Evolutionary conservation across 2,888 invertebrate genomes (phyloP), one percentile per base, ranked within the genome.

Genomic region (Eupithecia inturbata): DNA sequence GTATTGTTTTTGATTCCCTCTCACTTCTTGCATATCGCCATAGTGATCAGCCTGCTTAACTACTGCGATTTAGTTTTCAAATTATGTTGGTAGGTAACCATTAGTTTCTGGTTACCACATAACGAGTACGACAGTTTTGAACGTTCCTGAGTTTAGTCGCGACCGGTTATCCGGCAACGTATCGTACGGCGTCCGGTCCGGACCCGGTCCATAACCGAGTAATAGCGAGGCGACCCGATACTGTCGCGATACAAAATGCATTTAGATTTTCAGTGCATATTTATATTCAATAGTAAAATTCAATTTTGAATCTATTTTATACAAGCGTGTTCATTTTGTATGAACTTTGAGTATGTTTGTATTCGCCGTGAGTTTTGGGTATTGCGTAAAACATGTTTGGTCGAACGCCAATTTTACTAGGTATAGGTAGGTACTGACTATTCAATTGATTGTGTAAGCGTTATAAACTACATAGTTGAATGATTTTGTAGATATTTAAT

Each of bases 131-230:
- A 12, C n/a, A 12, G 53, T 53, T 53, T 22, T 28, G 31, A 9
- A 31, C 4, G 31, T 31, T 5, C 3, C 31, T 19, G 31, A 62
- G 31, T 31, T 4, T 33, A 33, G 12, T n/a, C 36, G 36, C n/a
- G 36, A 31, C 63, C 63, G 36, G 63, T 12, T 33, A n/a, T 64
- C 63, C 63, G 63, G 63, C 36, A 33, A 33, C 36, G 22, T 36
- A 64, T n/a, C 63, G 36, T 22, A 64, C 36, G 63, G n/a, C 36
- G 36, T 64, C 63, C 63, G 63, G 63, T 33, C 63, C 63, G 63
- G 63, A 67, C 49, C 53, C 73, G 67, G 72, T 70, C 60, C 33
- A 63, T 67, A 68, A 41, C 66, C 57, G 71, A 26, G 36, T 63
- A 49, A 64, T 69, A 69, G 67, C 36, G 45, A 45, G 36, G 41